phyloP scores from a whole-genome alignment of 2,113 vertebrate genomes.

The Trochalopteron elliotii region DNA sequence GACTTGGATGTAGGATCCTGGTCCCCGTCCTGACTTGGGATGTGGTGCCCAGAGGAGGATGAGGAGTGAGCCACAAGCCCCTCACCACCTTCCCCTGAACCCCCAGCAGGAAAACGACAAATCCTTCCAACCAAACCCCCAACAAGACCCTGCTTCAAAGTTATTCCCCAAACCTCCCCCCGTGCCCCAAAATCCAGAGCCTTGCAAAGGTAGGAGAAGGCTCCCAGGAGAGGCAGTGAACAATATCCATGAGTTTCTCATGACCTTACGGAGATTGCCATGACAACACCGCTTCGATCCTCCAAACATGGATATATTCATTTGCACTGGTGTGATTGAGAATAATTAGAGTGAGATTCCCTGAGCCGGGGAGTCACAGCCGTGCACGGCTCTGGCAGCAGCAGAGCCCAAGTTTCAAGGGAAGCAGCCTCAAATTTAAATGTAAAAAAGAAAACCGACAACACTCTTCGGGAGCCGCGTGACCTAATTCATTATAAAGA shows the following conservation, averaged over 20 bases:
- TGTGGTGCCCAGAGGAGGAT: accelerated
- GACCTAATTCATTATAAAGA: conserved; percentile 58
- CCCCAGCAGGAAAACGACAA: not conserved
- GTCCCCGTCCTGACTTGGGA: accelerated
- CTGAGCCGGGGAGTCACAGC: not conserved
- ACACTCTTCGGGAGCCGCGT: conserved; percentile 6
- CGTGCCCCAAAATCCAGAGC: not conserved
- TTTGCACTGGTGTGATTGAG: conserved; percentile 42
- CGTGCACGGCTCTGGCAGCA: not conserved
- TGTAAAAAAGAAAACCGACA: conserved; percentile 39
- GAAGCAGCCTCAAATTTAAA: conserved; percentile 42
- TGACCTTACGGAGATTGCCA: conserved; percentile 55
- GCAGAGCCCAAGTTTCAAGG: conserved; percentile 7
- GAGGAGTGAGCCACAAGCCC: accelerated
- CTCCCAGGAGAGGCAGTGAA: not conserved
- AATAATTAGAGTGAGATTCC: conserved; percentile 59
- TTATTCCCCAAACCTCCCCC: not conserved
- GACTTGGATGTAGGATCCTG: too few species aligned
- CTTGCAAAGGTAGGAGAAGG: not conserved
- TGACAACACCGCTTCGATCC: conserved; percentile 49
- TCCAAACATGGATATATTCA: conserved; percentile 43
- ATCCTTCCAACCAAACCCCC: not conserved
- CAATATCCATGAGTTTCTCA: conserved; percentile 24
- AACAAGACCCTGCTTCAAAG: not conserved
- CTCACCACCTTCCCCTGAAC: not conserved